Evolutionary conservation across 2,888 invertebrate species (phyloP).

Genomic region (Ypsolopha sequella): DNA sequence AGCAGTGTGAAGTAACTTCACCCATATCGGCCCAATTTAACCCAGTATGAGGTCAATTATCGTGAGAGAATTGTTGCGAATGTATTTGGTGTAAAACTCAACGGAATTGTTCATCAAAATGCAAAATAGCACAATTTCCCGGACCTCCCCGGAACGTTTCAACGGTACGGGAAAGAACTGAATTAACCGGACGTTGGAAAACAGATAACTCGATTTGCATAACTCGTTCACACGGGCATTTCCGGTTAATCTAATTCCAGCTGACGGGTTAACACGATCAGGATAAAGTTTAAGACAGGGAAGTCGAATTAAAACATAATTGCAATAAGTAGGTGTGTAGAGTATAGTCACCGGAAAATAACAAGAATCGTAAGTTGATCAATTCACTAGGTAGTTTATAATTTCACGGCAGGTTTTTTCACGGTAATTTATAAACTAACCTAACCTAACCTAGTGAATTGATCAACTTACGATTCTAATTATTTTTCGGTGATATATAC

Average conservation of each 20-base stretch:
- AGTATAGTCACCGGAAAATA: too few species aligned
- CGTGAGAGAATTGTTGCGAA: not conserved
- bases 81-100: slow-evolving; percentile 1
- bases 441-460: too few species aligned
- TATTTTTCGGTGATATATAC: too few species aligned
- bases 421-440: too few species aligned
- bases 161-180: slow-evolving; percentile 43
- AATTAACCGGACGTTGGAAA: slow-evolving; percentile 60
- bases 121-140: slow-evolving; percentile 55
- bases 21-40: not conserved
- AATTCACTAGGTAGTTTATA: too few species aligned
- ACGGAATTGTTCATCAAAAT: slow-evolving; percentile 59
- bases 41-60: not conserved
- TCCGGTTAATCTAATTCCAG: slow-evolving; percentile 49
- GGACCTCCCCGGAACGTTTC: slow-evolving; percentile 19
- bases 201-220: slow-evolving; percentile 64
- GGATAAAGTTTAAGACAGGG: slow-evolving; percentile 15
- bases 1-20: too few species aligned
- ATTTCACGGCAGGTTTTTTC: too few species aligned
- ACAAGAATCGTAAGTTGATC: too few species aligned
- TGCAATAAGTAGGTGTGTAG: too few species aligned
- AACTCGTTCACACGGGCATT: slow-evolving; percentile 52
- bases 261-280: slow-evolving; percentile 35
- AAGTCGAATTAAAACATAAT: slow-evolving; percentile 11
- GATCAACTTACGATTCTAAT: too few species aligned